phyloP scores from a whole-genome alignment of 23 tunicate species.

The Ascidia mentula region DNA sequence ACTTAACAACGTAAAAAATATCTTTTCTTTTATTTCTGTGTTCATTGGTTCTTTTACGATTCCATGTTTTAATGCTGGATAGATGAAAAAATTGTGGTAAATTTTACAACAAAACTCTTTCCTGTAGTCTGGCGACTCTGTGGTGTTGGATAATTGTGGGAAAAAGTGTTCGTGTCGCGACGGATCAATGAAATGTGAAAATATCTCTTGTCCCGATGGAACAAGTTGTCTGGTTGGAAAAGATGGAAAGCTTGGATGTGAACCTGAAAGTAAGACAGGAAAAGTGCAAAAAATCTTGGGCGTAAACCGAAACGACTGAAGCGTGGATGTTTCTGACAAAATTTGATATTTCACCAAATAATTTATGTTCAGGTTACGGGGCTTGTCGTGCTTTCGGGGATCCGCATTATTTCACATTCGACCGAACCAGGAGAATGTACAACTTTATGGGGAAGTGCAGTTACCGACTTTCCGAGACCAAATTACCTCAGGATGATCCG shows the following conservation, averaged over 20 bases:
- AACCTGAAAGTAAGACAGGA: constrained; percentile 30
- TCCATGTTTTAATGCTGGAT: no score
- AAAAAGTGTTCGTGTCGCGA: constrained; percentile 28
- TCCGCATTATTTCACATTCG: constrained; percentile 46
- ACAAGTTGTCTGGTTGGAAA: constrained; percentile 22
- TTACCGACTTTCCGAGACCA: constrained; percentile 37
- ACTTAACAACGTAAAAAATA: no score
- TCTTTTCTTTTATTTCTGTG: no score
- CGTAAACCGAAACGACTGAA: no score
- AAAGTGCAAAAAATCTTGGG: not conserved
- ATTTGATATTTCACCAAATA: no score
- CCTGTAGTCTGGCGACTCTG: constrained; percentile 29
- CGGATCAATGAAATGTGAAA: constrained; percentile 33
- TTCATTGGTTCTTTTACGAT: no score
- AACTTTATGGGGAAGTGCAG: constrained; percentile 62
- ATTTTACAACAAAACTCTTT: no score
- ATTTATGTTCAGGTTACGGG: constrained; percentile 21
- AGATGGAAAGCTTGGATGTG: constrained; percentile 34
- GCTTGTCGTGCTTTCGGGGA: constrained; percentile 42
- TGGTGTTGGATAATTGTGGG: constrained; percentile 20
- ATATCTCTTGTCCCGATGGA: constrained; percentile 28
- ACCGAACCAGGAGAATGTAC: constrained; percentile 31
- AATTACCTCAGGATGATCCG: constrained; percentile 4
- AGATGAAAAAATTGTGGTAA: no score
- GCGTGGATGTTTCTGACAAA: no score